These are phyloP conservation scores for Triplophysa rosa DNA, from an alignment of 2,113 vertebrate species.

Conservation along the genomic window DNA sequence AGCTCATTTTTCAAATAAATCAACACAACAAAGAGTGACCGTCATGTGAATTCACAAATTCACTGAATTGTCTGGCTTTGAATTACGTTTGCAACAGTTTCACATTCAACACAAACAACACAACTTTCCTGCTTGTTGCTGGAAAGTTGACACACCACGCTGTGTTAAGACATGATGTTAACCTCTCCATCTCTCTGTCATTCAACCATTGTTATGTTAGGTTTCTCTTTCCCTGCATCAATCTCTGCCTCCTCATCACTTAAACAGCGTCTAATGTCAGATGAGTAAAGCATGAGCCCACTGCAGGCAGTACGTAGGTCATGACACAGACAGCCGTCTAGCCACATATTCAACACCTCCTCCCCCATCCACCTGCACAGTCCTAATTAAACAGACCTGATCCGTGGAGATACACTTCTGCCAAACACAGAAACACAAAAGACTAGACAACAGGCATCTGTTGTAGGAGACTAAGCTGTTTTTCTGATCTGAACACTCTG, in stretches of 20 bases:
- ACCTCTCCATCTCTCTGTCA: background rate
- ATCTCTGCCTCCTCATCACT: background rate
- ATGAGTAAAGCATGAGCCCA: background rate
- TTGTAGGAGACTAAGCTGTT: slow-evolving; percentile 31
- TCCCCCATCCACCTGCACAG: slow-evolving; percentile 13
- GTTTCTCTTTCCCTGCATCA: background rate
- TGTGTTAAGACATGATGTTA: too few species aligned
- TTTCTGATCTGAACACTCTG: slow-evolving; percentile 15
- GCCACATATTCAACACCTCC: background rate
- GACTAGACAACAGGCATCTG: slow-evolving; percentile 45
- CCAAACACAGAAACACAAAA: slow-evolving; percentile 6
- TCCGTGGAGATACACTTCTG: slow-evolving; percentile 3
- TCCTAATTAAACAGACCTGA: slow-evolving; percentile 40
- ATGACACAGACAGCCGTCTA: background rate
- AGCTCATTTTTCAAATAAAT: too few species aligned
- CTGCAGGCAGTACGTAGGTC: background rate
- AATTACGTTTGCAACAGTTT: too few species aligned
- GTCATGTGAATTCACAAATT: too few species aligned
- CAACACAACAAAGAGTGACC: too few species aligned
- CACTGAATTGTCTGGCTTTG: too few species aligned
- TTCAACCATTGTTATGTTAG: background rate
- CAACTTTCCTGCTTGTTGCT: too few species aligned
- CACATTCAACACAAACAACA: too few species aligned
- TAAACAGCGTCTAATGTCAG: background rate
- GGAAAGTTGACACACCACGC: too few species aligned